phyloP scores from a whole-genome alignment of 2,113 vertebrate species.

The Helogale parvula region DNA sequence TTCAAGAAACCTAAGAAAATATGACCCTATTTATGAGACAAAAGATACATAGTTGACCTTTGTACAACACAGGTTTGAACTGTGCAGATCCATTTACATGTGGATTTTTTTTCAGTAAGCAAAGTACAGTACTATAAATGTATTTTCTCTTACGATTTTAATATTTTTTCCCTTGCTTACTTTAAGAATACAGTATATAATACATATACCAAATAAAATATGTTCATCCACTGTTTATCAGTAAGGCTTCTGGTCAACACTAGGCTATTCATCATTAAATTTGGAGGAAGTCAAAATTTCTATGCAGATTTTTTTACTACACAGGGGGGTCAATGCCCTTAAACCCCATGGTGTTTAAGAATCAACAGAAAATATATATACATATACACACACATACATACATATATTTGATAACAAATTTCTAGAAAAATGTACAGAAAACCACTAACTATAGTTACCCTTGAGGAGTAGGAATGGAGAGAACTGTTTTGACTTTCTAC shows the following conservation, averaged over 20 bases:
- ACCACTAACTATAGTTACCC: not conserved
- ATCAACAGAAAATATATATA: not conserved
- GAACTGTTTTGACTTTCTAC: slow-evolving; percentile 1
- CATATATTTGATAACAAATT: not conserved
- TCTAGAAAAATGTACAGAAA: not conserved
- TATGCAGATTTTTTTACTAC: not conserved
- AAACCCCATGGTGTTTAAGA: not conserved
- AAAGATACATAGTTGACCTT: not conserved
- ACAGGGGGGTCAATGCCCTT: not conserved
- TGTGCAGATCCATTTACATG: not conserved
- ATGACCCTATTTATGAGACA: not conserved
- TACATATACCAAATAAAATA: not conserved
- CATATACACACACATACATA: not conserved
- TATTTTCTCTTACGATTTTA: not conserved
- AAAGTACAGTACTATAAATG: not conserved
- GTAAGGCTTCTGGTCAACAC: not conserved
- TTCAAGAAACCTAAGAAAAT: slow-evolving; percentile 27
- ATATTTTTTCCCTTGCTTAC: not conserved
- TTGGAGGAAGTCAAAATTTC: not conserved
- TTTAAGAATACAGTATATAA: not conserved
- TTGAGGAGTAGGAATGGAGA: not conserved
- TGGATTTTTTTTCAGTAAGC: not conserved
- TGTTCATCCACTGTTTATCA: not conserved
- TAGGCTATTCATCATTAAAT: not conserved
- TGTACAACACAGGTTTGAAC: not conserved